Evolutionary conservation across 1,140 invertebrate species (phyloP), one percentile per base, ranked within the genome.

Genomic region (Hormaphis cornu): DNA sequence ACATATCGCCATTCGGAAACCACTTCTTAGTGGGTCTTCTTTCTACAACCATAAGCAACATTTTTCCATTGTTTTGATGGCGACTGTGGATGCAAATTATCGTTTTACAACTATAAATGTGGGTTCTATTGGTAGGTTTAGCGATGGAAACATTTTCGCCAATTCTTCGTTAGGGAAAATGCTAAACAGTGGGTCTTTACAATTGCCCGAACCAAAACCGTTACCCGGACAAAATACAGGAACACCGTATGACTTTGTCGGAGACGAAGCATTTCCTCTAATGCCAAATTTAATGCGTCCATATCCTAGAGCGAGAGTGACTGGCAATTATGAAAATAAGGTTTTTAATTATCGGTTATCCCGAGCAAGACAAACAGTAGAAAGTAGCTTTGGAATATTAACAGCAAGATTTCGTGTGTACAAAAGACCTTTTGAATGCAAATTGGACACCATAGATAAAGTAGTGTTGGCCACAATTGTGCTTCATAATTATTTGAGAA

Each of bases 251-350:
- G 50, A 69, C 74, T 74, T 80, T 76, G 74, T 81, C 26, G 81
- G 70, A n/a, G 81, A 83, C 74, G 79, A 79, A 59, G 80, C 81
- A 40, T 84, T 83, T 75, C 73, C 78, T 30, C 58, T 83, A 46
- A 73, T 71, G 70, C 42, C 59, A 71, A 66, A 79, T 70, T 40
- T 82, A 20, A 78, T 82, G 76, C 80, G 80, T 61, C 81, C 80
- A 18, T 82, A 77, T 73, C 73, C 77, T 52, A 77, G 76, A 58
- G 75, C 78, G 18, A 76, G 82, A 71, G 73, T 80, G 35, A 80
- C 80, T 50, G 73, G 76, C 28, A 72, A 73, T 48, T 72, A 71
- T 70, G 50, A 78, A 77, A 72, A 74, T 54, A 73, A 33, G 28
- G 53, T 77, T 70, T 81, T 77, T 72, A 80, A 80, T 69, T 76